phyloP scores from a whole-genome alignment of 2,113 vertebrate species.

The Larimichthys polyactis region DNA sequence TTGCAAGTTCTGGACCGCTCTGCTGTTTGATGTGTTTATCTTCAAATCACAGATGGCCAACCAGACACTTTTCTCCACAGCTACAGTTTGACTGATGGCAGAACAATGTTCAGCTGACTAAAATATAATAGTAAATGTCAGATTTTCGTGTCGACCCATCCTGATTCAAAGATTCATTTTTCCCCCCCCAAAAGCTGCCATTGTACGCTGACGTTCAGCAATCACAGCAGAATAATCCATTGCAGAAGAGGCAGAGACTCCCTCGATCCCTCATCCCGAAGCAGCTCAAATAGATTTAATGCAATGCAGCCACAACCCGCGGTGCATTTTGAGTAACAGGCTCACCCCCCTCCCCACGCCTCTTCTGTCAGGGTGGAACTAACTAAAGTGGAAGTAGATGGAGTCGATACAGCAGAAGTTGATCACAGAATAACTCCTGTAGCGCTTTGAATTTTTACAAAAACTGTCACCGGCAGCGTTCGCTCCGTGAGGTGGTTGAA shows the following conservation, averaged over 20 bases:
- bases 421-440: slow-evolving; percentile 21
- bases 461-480: not conserved
- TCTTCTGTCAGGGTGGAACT: slow-evolving; percentile 26
- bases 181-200: slow-evolving; percentile 15
- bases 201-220: slow-evolving; percentile 37
- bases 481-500: too few relatives aligned
- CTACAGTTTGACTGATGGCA: not conserved
- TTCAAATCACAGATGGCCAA: slow-evolving; percentile 14
- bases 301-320: slow-evolving; percentile 6
- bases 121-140: slow-evolving; percentile 28
- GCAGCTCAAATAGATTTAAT: slow-evolving; percentile 41
- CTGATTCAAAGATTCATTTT: not conserved
- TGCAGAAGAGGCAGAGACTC: slow-evolving; percentile 21
- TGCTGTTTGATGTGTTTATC: slow-evolving; percentile 19
- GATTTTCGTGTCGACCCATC: slow-evolving; percentile 34
- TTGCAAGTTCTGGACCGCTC: not conserved
- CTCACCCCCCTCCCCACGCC: not conserved
- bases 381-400: slow-evolving; percentile 37
- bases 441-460: not conserved
- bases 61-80: slow-evolving; percentile 15
- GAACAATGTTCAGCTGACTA: slow-evolving; percentile 33
- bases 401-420: not conserved
- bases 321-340: slow-evolving; percentile 39
- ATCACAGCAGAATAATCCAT: slow-evolving; percentile 38
- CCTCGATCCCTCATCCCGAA: slow-evolving; percentile 25